A percentile compares a stretch with the other conserved stretches of the same genome.
These are phyloP conservation scores for Rallus crepitans DNA, from an alignment of 2,797 vertebrate genomes.

Conservation along the genomic window DNA sequence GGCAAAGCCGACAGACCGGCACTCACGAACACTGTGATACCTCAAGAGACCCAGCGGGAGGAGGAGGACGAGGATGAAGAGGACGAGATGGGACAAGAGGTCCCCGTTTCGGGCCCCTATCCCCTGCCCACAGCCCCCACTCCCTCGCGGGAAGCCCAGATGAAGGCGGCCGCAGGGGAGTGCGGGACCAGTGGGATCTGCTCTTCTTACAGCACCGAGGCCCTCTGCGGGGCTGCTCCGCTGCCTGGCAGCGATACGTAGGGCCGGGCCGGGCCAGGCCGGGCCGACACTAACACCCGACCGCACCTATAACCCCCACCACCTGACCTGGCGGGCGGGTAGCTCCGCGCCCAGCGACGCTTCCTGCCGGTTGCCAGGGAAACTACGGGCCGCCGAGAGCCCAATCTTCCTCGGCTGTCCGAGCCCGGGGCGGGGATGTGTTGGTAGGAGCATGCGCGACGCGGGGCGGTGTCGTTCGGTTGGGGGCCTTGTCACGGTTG, in stretches of 20 bases:
- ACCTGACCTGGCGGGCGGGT: not conserved
- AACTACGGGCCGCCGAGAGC: conserved; percentile 24
- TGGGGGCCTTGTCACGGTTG: too few species aligned
- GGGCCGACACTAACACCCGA: not conserved
- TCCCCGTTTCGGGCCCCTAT: too few species aligned
- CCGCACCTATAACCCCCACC: not conserved
- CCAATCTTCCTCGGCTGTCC: not conserved
- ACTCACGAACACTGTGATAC: not conserved
- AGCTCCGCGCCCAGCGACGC: not conserved
- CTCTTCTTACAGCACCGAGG: not conserved
- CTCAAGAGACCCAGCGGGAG: not conserved
- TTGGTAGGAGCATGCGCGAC: not conserved
- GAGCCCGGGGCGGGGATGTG: too few species aligned
- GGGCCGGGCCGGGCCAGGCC: not conserved
- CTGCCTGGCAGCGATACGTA: not conserved
- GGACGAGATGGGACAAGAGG: too few species aligned
- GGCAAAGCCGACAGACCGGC: not conserved
- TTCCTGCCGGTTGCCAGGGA: conserved; percentile 37
- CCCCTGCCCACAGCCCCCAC: too few species aligned
- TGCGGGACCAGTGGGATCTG: not conserved
- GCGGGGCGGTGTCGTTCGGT: too few species aligned
- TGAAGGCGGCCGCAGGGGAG: not conserved
- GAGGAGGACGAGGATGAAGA: too few species aligned
- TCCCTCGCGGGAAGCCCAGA: not conserved
- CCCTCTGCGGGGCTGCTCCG: not conserved